Evolutionary conservation across 2,113 vertebrate species (phyloP).

Genomic region (Psophia crepitans): DNA sequence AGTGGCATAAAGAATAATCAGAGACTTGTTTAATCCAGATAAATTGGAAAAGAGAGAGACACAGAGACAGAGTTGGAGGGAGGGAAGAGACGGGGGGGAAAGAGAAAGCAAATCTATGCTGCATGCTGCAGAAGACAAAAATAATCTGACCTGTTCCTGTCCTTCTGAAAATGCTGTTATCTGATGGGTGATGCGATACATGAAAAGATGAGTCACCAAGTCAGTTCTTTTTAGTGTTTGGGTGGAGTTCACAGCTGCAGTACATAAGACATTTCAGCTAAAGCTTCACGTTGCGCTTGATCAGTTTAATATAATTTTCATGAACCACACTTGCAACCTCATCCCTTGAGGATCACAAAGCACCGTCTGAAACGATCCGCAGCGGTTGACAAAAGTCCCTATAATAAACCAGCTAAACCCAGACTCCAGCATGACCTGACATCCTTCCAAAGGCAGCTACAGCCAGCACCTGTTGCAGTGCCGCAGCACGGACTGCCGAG

Average conservation of each 20-base stretch:
- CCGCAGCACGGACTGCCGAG: rapidly evolving
- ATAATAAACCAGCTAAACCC: background rate
- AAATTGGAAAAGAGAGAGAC: constrained; percentile 42
- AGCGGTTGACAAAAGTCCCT: background rate
- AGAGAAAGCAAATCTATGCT: background rate
- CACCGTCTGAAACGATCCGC: background rate
- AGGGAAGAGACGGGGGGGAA: background rate
- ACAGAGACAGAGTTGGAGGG: background rate
- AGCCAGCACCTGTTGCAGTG: background rate
- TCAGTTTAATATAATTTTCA: constrained; percentile 28
- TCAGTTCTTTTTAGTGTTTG: background rate
- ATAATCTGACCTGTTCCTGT: background rate
- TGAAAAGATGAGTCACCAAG: constrained; percentile 25
- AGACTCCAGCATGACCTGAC: background rate
- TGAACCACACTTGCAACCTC: background rate
- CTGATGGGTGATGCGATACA: background rate
- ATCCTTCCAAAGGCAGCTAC: background rate
- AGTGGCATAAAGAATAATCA: constrained; percentile 69
- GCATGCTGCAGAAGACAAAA: background rate
- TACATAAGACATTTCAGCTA: background rate
- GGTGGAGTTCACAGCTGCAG: background rate
- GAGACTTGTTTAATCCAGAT: constrained; percentile 67
- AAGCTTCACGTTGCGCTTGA: background rate
- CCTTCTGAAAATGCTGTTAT: constrained; percentile 20
- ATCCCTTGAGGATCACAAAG: background rate